Evolutionary conservation across 1,140 invertebrate species (phyloP).

Genomic region (Trypoxylus dichotomus): DNA sequence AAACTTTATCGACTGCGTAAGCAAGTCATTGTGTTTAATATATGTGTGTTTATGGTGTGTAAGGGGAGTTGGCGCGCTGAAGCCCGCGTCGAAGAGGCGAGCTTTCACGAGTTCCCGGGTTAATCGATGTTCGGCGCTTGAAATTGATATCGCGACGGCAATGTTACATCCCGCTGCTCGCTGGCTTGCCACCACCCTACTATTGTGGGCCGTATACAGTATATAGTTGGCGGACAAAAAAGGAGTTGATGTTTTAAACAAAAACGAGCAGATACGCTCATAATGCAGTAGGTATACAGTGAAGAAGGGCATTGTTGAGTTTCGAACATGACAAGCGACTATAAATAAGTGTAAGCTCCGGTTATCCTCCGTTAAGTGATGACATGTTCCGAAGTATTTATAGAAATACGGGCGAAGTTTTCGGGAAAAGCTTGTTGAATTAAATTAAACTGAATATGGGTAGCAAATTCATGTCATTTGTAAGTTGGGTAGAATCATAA

Average conservation of each 20-base stretch:
- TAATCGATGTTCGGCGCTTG: neutral
- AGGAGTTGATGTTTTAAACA: constrained; percentile 25
- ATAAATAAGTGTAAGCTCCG: neutral
- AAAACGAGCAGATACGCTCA: constrained; percentile 16
- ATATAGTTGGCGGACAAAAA: neutral
- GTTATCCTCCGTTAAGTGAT: neutral
- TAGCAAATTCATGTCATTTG: too few species aligned
- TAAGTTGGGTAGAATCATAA: too few species aligned
- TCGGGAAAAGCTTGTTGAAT: neutral
- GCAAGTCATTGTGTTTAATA: constrained; percentile 25
- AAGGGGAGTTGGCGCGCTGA: neutral
- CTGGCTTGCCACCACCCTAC: neutral
- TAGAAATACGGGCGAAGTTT: neutral
- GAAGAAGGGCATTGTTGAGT: constrained; percentile 7
- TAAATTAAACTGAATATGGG: neutral
- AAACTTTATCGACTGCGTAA: constrained; percentile 19
- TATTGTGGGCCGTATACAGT: neutral
- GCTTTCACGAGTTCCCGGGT: neutral
- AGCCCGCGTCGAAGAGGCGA: neutral
- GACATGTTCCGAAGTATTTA: neutral
- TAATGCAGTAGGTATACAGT: neutral
- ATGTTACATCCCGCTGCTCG: neutral
- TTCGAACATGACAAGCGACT: constrained; percentile 1
- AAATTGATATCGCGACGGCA: constrained; percentile 12
- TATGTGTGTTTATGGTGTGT: constrained; percentile 16